Evolutionary conservation across 1,140 invertebrate genomes (phyloP).

Genomic region (Doryteuthis pealeii): DNA sequence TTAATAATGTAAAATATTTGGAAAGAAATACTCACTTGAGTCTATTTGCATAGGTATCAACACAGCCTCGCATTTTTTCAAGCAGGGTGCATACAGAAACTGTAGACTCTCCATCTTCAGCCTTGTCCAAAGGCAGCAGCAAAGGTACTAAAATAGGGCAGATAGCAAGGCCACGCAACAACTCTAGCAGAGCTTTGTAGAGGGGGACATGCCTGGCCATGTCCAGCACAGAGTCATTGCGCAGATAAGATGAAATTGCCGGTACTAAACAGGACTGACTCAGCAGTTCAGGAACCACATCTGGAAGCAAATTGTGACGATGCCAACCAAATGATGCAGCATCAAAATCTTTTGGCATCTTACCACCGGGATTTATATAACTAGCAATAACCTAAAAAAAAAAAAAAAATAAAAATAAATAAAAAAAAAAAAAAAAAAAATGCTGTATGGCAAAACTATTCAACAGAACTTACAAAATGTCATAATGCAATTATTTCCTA

Average conservation of each 20-base stretch:
- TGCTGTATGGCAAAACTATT: too few relatives aligned
- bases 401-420: not conserved
- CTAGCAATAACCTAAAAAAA: slow-evolving; percentile 71
- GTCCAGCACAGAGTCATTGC: slow-evolving; percentile 93
- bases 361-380: slow-evolving; percentile 77
- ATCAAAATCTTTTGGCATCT: slow-evolving; percentile 44
- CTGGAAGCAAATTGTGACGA: slow-evolving; percentile 42
- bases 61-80: slow-evolving; percentile 84
- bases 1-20: too few relatives aligned
- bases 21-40: slow-evolving; percentile 67
- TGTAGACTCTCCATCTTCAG: slow-evolving; percentile 35
- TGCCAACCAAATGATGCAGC: slow-evolving; percentile 22
- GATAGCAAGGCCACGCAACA: slow-evolving; percentile 77
- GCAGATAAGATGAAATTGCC: slow-evolving; percentile 85
- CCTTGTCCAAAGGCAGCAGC: slow-evolving; percentile 66
- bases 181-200: slow-evolving; percentile 79
- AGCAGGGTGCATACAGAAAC: slow-evolving; percentile 64
- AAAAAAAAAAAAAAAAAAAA: slow-evolving; percentile 2
- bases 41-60: slow-evolving; percentile 85
- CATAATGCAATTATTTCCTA: too few relatives aligned
- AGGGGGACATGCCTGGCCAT: slow-evolving; percentile 92
- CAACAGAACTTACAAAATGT: too few relatives aligned
- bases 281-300: slow-evolving; percentile 74
- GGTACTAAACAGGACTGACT: slow-evolving; percentile 81
- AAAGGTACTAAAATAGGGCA: slow-evolving; percentile 70